phyloP scores from a whole-genome alignment of 2,797 vertebrate species.

The Arrhamphus sclerolepis region DNA sequence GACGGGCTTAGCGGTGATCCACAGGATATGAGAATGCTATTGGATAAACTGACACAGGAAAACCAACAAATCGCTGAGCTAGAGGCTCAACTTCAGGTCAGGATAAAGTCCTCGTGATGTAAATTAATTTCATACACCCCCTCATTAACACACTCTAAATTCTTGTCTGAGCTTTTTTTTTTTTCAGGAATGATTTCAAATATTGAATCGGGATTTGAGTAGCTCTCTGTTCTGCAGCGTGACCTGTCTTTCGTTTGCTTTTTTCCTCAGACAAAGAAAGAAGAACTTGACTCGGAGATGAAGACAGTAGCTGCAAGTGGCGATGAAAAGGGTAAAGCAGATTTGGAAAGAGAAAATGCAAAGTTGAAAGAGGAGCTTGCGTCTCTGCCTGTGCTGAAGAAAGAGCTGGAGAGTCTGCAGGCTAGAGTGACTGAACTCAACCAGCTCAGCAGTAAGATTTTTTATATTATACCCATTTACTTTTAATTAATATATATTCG shows the following conservation, averaged over 20 bases:
- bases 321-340: constrained; percentile 39
- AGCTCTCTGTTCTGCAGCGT: neutral
- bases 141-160: constrained; percentile 1
- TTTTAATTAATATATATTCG: no score
- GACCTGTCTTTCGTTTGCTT: neutral
- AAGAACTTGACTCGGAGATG: constrained; percentile 80
- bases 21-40: constrained; percentile 78
- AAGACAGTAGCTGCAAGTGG: constrained; percentile 54
- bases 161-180: no score
- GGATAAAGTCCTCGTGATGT: constrained; percentile 23
- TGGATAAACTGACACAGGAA: constrained; percentile 91
- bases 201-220: neutral
- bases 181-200: constrained; percentile 1
- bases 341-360: constrained; percentile 78
- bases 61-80: constrained; percentile 89
- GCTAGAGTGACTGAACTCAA: constrained; percentile 72
- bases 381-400: constrained; percentile 76
- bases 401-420: constrained; percentile 81
- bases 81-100: constrained; percentile 89
- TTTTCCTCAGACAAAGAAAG: constrained; percentile 83
- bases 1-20: constrained; percentile 65
- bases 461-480: no score
- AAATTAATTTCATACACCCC: constrained; percentile 27
- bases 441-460: constrained; percentile 69
- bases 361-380: constrained; percentile 78